These are phyloP conservation scores for Taurulus bubalis DNA, from an alignment of 2,113 vertebrate genomes.

Conservation along the genomic window DNA sequence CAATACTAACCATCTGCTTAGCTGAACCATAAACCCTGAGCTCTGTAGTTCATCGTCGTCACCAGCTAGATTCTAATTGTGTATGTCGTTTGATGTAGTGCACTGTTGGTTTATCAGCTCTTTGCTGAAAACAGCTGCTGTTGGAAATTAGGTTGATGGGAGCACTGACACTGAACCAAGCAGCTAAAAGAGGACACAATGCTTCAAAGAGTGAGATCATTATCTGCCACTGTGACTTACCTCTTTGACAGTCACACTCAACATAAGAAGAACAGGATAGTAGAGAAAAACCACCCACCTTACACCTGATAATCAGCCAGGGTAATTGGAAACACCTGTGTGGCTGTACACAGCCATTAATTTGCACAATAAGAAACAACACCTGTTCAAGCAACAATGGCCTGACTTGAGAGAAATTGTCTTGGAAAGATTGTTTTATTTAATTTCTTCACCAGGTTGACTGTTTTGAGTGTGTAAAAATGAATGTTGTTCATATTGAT, in stretches of 20 bases:
- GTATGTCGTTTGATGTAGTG: not conserved
- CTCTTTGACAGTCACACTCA: too few relatives aligned
- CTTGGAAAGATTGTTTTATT: not conserved
- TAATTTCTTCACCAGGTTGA: slow-evolving; percentile 1
- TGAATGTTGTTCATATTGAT: not conserved
- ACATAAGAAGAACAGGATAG: too few relatives aligned
- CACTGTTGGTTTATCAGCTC: too few relatives aligned
- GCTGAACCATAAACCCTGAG: not conserved
- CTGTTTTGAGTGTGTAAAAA: slow-evolving; percentile 12
- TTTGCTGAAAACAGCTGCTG: too few relatives aligned
- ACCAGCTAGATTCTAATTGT: not conserved
- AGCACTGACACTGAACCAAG: too few relatives aligned
- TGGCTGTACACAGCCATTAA: not conserved
- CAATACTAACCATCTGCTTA: not conserved
- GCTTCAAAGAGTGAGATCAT: too few relatives aligned
- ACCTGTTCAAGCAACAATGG: not conserved
- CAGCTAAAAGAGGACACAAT: too few relatives aligned
- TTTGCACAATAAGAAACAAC: not conserved
- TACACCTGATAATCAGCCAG: not conserved
- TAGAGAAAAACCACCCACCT: not conserved
- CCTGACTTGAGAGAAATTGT: not conserved
- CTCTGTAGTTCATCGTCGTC: not conserved
- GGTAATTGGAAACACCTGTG: not conserved
- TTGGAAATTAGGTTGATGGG: too few relatives aligned
- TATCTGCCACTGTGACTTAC: too few relatives aligned